A percentile compares a stretch with the other conserved stretches of the same genome.
phyloP scores from a whole-genome alignment of 2,797 vertebrate genomes.

The Aphelocoma californica region DNA sequence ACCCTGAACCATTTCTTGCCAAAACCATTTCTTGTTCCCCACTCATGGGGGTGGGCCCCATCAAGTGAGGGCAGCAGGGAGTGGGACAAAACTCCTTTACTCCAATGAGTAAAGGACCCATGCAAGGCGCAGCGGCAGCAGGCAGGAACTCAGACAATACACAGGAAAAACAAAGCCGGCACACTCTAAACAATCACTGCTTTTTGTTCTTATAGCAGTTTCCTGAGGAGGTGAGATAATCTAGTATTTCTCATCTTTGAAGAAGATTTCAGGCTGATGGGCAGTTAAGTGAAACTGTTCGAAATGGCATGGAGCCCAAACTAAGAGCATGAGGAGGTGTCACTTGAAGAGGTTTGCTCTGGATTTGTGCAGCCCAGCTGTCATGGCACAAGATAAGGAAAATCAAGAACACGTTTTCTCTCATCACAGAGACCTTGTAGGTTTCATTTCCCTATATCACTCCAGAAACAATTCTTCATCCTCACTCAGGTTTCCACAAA shows the following conservation, averaged over 20 bases:
- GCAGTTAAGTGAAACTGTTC: conserved; percentile 10
- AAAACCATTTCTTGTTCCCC: background rate
- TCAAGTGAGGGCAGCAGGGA: background rate
- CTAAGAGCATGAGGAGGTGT: background rate
- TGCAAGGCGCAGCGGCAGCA: background rate
- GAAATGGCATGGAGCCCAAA: conserved; percentile 26
- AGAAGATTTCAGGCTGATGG: conserved; percentile 47
- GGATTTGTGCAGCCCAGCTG: conserved; percentile 16
- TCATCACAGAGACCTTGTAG: conserved; percentile 27
- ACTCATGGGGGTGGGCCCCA: background rate
- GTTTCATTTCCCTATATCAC: conserved; percentile 52
- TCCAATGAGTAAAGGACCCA: background rate
- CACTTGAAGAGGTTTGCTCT: conserved; percentile 22
- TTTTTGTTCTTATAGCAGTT: background rate
- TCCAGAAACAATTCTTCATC: conserved; percentile 60
- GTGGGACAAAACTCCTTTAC: background rate
- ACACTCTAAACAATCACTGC: background rate
- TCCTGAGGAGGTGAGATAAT: conserved; percentile 22
- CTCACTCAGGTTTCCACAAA: background rate
- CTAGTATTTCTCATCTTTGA: conserved; percentile 55
- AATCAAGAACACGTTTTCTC: conserved; percentile 32
- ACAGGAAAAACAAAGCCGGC: background rate
- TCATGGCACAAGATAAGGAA: conserved; percentile 21
- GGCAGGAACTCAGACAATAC: background rate
- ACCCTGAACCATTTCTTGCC: background rate